phyloP scores from a whole-genome alignment of 2,888 invertebrate species.

The Diabrotica balteata region DNA sequence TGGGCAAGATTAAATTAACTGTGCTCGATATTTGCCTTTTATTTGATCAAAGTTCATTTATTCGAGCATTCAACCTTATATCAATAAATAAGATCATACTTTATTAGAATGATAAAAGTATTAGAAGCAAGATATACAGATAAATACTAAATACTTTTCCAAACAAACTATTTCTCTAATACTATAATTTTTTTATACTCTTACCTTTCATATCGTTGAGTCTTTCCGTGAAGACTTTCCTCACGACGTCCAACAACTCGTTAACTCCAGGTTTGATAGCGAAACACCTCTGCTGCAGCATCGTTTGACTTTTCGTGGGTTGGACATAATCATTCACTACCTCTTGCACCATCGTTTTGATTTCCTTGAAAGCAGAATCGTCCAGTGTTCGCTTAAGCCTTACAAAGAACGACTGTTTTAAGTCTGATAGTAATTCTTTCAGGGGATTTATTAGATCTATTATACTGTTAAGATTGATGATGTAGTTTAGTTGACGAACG shows the following conservation, averaged over 20 bases:
- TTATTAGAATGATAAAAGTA: no score
- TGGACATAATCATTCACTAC: constrained; percentile 66
- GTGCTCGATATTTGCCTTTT: no score
- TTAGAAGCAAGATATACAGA: no score
- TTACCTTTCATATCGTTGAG: constrained; percentile 78
- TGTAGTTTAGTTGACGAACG: constrained; percentile 67
- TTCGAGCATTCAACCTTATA: no score
- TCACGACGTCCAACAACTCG: constrained; percentile 81
- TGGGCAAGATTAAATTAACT: no score
- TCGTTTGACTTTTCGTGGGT: constrained; percentile 63
- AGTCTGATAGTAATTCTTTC: constrained; percentile 56
- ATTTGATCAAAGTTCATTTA: no score
- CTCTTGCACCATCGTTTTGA: constrained; percentile 43
- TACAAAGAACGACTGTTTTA: constrained; percentile 48
- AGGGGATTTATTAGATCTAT: constrained; percentile 76
- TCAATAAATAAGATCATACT: no score
- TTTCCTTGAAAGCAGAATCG: constrained; percentile 43
- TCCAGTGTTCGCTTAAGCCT: constrained; percentile 46
- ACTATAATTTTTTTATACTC: no score
- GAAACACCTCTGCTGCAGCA: constrained; percentile 73
- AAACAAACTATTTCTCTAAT: not conserved
- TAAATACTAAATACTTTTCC: no score
- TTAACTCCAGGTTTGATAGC: constrained; percentile 80
- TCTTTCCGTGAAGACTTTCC: constrained; percentile 85
- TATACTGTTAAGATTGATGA: constrained; percentile 75